Base-by-base conservation (phyloP, 1,140 invertebrate genomes). In the Notospermus geniculatus region DNA sequence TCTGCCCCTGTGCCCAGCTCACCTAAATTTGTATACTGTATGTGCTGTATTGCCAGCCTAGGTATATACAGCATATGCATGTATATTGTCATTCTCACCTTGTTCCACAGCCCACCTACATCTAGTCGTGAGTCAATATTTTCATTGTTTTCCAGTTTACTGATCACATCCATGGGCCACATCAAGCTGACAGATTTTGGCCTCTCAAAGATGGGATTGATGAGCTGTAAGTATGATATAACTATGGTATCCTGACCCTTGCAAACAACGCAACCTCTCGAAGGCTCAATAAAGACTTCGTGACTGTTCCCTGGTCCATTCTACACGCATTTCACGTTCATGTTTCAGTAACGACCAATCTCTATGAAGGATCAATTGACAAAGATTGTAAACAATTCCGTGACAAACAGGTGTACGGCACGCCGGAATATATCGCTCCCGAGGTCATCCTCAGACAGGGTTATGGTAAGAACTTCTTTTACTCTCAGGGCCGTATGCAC, bases 141-240 rank as follows among this genome's bases (percentile, higher is more conserved):
- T n/a, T n/a, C n/a, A n/a, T n/a, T n/a, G n/a, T 36, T 29, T 86
- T 88, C 66, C 80, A 93, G 90, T 84, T 86, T 99, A 61, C 85
- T 99, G 17, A 98, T 99, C 73, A 99, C 96, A 61, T 92, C 93
- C 17, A 84, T 97, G 55, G 97, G 97, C 23, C 97, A 99, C 76
- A 98, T 99, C n/a, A 99, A 99, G 82, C 84, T 99, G 29, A 99
- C 97, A 5, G 97, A 99, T 84, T 99, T 99, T 84, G 97, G 97
- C 59, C 86, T 98, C 55, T 98, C 94, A 74, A 98, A 98, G 85
- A 97, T 98, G 89, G 96, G 96, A 61, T 84, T 98, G 9, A 98
- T 99, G 97, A 98, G 95, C 60, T 86, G 91, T 91, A 87, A 92
- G 88, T 73, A 55, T 15, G n/a, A n/a, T 25, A 13, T 32, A 5